Conservation (phyloP, 2,797 vertebrate species). For the Myioborus miniatus region DNA sequence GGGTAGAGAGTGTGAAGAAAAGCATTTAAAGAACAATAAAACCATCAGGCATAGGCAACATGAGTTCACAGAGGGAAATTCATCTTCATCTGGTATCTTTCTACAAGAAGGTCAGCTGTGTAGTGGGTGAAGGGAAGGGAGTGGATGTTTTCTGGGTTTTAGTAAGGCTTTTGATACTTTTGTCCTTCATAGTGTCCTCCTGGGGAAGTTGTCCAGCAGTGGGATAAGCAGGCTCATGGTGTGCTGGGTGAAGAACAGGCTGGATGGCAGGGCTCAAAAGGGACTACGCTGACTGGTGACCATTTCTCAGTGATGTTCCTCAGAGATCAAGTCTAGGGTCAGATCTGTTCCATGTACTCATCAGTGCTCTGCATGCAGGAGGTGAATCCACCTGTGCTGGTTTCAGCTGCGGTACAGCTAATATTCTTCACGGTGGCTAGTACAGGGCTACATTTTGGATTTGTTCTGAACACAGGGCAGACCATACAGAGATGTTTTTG, state of each 20-base stretch:
- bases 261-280: neutral
- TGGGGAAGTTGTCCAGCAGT: neutral
- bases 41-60: neutral
- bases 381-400: neutral
- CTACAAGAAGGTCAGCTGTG: neutral
- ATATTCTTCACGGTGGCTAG: neutral
- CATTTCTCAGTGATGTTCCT: neutral
- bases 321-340: neutral
- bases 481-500: neutral
- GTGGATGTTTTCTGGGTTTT: neutral
- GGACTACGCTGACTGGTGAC: neutral
- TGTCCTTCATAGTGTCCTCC: neutral
- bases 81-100: neutral
- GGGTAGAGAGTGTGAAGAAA: neutral
- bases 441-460: neutral
- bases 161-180: neutral
- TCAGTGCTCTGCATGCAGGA: neutral
- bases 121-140: neutral
- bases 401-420: neutral
- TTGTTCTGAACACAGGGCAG: neutral
- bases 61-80: neutral
- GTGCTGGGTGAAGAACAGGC: neutral
- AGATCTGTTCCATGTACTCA: neutral
- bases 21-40: neutral
- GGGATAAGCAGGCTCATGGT: rapidly evolving